These are phyloP conservation scores for Bombus terrestris DNA, from an alignment of 1,140 invertebrate species.

Conservation along the genomic window DNA sequence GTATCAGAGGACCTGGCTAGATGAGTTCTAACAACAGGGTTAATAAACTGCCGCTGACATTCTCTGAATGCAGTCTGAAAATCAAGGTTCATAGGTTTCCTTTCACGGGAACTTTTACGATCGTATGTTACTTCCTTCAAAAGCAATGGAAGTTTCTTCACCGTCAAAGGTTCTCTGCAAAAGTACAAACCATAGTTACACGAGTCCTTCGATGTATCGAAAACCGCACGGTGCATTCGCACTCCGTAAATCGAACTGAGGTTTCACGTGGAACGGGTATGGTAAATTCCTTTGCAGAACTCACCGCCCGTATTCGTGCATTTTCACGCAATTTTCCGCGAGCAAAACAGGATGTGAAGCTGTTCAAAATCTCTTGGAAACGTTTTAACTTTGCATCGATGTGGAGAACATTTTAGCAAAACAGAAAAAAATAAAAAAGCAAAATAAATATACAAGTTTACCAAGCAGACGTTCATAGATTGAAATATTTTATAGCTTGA, in stretches of 20 bases:
- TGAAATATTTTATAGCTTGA: too few species aligned
- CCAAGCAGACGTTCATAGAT: not conserved
- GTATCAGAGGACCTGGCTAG: too few species aligned
- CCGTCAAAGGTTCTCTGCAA: not conserved
- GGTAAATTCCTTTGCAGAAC: not conserved
- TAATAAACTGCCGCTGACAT: not conserved
- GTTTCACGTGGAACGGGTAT: not conserved
- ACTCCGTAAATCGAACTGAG: conserved; percentile 17
- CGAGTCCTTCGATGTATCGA: conserved; percentile 4
- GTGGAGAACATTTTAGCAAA: not conserved
- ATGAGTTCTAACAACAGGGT: not conserved
- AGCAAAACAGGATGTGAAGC: not conserved
- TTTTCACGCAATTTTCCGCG: not conserved
- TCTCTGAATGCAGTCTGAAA: not conserved
- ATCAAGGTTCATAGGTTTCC: not conserved
- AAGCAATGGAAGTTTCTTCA: conserved; percentile 8
- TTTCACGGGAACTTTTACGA: not conserved
- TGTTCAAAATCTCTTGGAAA: not conserved
- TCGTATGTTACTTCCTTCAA: conserved; percentile 6
- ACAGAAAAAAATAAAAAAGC: too few species aligned
- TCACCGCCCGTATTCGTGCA: not conserved
- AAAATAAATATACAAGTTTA: not conserved
- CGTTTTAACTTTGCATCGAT: not conserved
- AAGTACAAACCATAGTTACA: conserved; percentile 14
- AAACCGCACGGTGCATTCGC: not conserved